Evolutionary conservation across 2,113 vertebrate genomes (phyloP), one percentile per base, ranked within the genome.

Genomic region (Pyxicephalus adspersus): DNA sequence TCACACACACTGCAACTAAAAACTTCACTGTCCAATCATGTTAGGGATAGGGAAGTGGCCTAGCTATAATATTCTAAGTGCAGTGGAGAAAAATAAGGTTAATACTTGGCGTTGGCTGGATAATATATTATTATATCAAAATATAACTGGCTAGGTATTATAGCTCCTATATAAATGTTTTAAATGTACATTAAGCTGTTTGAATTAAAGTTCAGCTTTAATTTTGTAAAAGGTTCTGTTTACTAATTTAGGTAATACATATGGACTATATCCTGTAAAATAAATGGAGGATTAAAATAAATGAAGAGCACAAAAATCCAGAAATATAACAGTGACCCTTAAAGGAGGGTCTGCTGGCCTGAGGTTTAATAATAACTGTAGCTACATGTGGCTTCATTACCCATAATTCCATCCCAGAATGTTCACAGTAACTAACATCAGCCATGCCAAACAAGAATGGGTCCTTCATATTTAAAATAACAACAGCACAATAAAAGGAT

Each of bases 291-390:
- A 31, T 45, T 64, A 29, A 54, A 65, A 26, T 19, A 28, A 29
- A 72, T 65, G 8, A 79, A 68, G 51, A 68, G 76, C 76, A 66
- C 76, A 78, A 25, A 61, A 65, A 74, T 60, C 60, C 60, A 81
- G 60, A 80, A 45, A 52, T 61, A 61, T 70, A 52, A 71, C 23
- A 61, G 60, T 29, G 23, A 64, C 66, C 68, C 68, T 51, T 34
- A 26, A 74, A 20, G 13, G n/a, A 38, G 28, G 61, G 71, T 45
- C 71, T 64, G 64, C 65, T 61, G 25, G 70, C 80, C 80, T 82
- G 80, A 82, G 58, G 68, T 65, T 73, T 64, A 81, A 31, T 64
- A 74, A 38, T 58, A 45, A 45, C 38, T 15, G 38, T 45, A 64
- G 60, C 70, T 75, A 34, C 71, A 82, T 25, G 25, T 65, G 57